Conservation (phyloP, 2,888 invertebrate genomes). For the Ryuthela nishihirai region DNA sequence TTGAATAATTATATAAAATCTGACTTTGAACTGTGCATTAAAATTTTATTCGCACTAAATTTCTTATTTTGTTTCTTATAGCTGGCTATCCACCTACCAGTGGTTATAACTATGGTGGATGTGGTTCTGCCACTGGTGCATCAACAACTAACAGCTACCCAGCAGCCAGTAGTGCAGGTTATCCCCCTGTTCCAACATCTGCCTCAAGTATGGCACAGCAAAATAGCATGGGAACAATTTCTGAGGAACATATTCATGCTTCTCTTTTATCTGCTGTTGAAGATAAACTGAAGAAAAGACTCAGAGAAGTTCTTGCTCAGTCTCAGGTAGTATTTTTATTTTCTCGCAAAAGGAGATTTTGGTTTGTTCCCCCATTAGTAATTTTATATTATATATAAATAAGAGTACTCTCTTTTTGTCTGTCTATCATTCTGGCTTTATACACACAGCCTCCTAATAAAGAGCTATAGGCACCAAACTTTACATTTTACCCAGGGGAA, state of each 20-base stretch:
- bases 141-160: constrained; percentile 29
- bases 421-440: too few species aligned
- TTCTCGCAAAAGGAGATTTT: too few species aligned
- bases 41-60: background rate
- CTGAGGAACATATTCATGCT: constrained; percentile 90
- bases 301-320: constrained; percentile 86
- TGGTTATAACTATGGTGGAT: constrained; percentile 5
- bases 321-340: too few species aligned
- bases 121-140: constrained; percentile 11
- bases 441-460: too few species aligned
- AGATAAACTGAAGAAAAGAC: constrained; percentile 80
- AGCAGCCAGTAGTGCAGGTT: constrained; percentile 15
- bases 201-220: constrained; percentile 34
- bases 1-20: too few species aligned
- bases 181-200: constrained; percentile 40
- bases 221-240: constrained; percentile 67
- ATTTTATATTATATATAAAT: too few species aligned
- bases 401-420: too few species aligned
- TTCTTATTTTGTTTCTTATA: background rate
- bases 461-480: too few species aligned
- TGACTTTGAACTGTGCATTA: too few species aligned
- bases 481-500: too few species aligned
- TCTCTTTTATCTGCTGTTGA: constrained; percentile 92
- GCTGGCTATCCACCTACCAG: constrained; percentile 13
- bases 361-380: too few species aligned